phyloP scores from a whole-genome alignment of 2,113 vertebrate species.

The Pipra filicauda region DNA sequence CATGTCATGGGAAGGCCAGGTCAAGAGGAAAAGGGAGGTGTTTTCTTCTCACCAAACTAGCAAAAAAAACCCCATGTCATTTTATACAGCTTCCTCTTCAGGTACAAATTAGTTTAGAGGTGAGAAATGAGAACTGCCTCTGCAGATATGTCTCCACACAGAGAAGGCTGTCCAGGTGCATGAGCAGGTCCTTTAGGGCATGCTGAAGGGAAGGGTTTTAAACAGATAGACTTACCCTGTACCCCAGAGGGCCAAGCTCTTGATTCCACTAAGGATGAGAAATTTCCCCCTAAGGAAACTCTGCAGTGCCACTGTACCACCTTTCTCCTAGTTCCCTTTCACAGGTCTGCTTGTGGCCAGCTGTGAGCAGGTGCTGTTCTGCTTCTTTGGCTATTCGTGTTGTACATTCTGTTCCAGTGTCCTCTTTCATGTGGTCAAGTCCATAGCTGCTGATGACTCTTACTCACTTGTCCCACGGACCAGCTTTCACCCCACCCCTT shows the following conservation, averaged over 20 bases:
- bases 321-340: neutral
- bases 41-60: neutral
- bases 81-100: neutral
- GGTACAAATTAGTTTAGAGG: neutral
- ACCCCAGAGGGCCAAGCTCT: neutral
- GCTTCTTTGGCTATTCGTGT: neutral
- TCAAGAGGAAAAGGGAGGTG: neutral
- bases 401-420: neutral
- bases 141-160: neutral
- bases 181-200: fast-evolving
- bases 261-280: neutral
- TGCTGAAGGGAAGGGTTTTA: neutral
- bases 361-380: neutral
- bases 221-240: neutral
- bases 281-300: neutral
- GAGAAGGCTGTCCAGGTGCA: neutral
- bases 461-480: neutral
- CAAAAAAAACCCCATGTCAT: neutral
- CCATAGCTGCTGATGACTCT: neutral
- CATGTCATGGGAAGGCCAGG: neutral
- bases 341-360: neutral
- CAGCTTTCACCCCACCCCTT: neutral
- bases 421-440: neutral
- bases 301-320: neutral
- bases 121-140: neutral